phyloP scores from a whole-genome alignment of 2,113 vertebrate genomes.

The Seriola aureovittata region DNA sequence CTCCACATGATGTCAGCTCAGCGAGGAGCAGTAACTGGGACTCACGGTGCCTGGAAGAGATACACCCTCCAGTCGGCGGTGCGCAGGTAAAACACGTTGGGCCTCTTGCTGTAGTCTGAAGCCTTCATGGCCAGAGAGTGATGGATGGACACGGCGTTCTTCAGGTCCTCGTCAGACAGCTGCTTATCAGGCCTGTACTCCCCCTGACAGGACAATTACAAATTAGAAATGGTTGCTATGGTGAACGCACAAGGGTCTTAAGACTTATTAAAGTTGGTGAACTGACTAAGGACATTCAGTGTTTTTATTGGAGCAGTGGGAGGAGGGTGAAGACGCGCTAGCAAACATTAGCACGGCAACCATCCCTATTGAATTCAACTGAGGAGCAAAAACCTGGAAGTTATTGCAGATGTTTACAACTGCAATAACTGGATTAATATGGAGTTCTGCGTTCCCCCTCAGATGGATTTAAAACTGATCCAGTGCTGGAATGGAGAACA shows the following conservation, averaged over 20 bases:
- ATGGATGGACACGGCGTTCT: slow-evolving; percentile 98
- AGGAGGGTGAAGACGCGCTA: neutral
- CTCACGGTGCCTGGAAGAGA: slow-evolving; percentile 97
- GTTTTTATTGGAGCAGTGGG: neutral
- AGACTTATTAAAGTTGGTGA: slow-evolving; percentile 1
- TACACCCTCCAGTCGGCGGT: slow-evolving; percentile 99
- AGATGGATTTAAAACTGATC: no score
- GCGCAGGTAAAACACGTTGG: slow-evolving; percentile 97
- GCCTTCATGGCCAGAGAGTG: slow-evolving; percentile 95
- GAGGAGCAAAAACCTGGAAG: neutral
- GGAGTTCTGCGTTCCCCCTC: no score
- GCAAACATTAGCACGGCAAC: neutral
- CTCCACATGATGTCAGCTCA: neutral
- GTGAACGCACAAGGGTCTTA: neutral
- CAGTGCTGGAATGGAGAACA: no score
- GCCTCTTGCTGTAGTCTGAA: slow-evolving; percentile 96
- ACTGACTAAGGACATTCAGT: neutral
- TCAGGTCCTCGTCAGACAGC: slow-evolving; percentile 93
- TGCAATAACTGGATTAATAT: no score
- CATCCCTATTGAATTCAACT: neutral
- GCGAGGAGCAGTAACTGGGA: neutral
- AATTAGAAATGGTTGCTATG: neutral
- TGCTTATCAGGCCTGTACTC: slow-evolving; percentile 94
- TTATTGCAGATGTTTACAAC: no score
- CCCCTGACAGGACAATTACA: slow-evolving; percentile 82